Evolutionary conservation across 2,888 invertebrate species (phyloP), one percentile per base, ranked within the genome.

Genomic region (Mallateleia sp.): DNA sequence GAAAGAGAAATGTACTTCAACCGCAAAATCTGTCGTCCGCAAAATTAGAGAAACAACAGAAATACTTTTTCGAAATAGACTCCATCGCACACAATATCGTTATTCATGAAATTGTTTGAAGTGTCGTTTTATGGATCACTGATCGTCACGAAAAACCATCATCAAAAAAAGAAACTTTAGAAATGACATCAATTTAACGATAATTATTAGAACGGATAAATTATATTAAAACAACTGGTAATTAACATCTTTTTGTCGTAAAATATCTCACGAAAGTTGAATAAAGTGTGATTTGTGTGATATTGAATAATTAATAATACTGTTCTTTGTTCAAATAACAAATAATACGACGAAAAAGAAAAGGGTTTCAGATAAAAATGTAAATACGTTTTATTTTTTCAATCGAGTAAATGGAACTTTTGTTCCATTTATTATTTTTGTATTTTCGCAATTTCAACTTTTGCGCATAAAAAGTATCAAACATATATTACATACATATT

Each of bases 1-100:
- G 54, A 71, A 79, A 62, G 54, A 79, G 50, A 67, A 67, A 28
- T 50, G 52, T 24, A 50, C 50, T 79, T 71, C 50, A 62, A 79
- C 79, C 79, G 71, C 71, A 79, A 66, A 69, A 67, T 60, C 78
- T 69, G 67, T 78, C 67, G 58, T 69, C 78, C 78, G 78, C 78
- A 78, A 79, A 79, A 79, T 79, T 62, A 47, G 62, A 71, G 54
- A 79, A 69, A 52, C 52, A 71, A 24, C 25, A 60, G 60, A 62
- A 24, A 38, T 52, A 24, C 42, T 58, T 78, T 60, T 69, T 78
- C 38, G 11, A 60, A 69, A 20, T 38, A 18, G 38, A 24, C 67
- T 25, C 24, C 15, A 14, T 20, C 5, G 45, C 45, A 28, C 28
- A 62, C 56, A 56, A 66, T 50, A 24, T 45, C 25, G 38, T 77